Evolutionary conservation across 37 sponge, comb jelly and placozoan species (phyloP).

Genomic region (Beroe forskalii): DNA sequence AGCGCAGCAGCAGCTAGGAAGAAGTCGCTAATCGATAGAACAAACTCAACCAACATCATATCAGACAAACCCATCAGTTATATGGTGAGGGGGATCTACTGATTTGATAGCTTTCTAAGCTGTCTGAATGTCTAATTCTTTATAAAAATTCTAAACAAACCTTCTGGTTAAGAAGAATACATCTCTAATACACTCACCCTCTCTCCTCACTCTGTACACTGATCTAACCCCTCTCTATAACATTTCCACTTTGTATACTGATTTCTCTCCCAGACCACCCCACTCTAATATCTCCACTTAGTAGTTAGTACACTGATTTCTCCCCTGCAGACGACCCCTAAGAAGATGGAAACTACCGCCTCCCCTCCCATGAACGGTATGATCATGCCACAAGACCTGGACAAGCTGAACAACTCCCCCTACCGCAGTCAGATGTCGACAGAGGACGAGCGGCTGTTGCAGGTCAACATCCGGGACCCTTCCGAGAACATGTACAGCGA

Average conservation of each 20-base stretch:
- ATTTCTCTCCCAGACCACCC: too few species aligned
- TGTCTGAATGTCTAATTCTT: too few species aligned
- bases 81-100: too few species aligned
- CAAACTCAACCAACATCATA: constrained; percentile 52
- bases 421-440: constrained; percentile 52
- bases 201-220: too few species aligned
- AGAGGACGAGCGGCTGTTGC: constrained; percentile 52
- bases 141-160: too few species aligned
- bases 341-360: not conserved
- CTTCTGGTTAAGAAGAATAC: too few species aligned
- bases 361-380: not conserved
- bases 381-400: constrained; percentile 57
- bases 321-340: not conserved
- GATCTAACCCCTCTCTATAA: too few species aligned
- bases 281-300: too few species aligned
- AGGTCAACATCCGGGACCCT: constrained; percentile 53
- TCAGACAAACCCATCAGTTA: constrained; percentile 48
- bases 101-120: too few species aligned
- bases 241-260: too few species aligned
- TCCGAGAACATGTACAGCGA: constrained; percentile 62
- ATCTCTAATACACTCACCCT: too few species aligned
- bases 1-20: not conserved
- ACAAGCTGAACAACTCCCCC: constrained; percentile 48
- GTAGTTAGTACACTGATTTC: too few species aligned
- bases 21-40: constrained; percentile 15